Base-by-base conservation (phyloP, 2,113 vertebrate species). In the Aspidoscelis tigris region DNA sequence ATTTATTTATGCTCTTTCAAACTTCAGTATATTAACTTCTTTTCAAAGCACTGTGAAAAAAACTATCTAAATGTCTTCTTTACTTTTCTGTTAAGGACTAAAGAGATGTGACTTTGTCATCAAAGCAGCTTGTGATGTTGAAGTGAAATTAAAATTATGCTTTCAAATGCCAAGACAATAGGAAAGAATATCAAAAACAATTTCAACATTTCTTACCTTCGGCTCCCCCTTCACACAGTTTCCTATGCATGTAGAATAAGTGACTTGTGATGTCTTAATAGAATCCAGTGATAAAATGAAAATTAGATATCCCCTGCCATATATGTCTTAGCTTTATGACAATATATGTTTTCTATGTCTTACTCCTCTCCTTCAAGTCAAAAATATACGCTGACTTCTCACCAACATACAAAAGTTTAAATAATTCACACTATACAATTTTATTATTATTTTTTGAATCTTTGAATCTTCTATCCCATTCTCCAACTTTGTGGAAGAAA, bases 51-150 rank as follows among this genome's bases (percentile, higher is more conserved):
- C 75, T 85, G 80, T 84, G 89, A 92, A 80, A 39, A 66, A 93
- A 91, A 78, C 66, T 93, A 91, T 93, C 81, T 94, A 93, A 94
- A 93, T 94, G 91, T 93, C 91, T 94, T 93, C 89, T 91, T 94
- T 93, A 93, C 87, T 91, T 89, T 85, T 93, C 76, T 88, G 82
- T 91, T 90, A 89, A 85, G 88, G 83, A 92, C 90, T 93, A 93
- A 94, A 92, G 86, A 91, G 92, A 92, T 0, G 88, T 88, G 89
- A 91, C 88, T 92, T 89, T 94, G 91, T 87, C 93, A 93, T 94
- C 93, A 94, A 94, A 94, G 92, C 81, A 88, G 84, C 69, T 6
- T 89, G 83, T 89, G 92, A 94, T 94, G 88, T 91, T 84, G 91
- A 89, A 93, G 83, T 85, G 89, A 93, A 93, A 94, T 93, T 86